A percentile compares a stretch with the other conserved stretches of the same genome.
These are phyloP conservation scores for Chrysodeixis includens DNA, from an alignment of 2,888 invertebrate genomes.

Conservation along the genomic window DNA sequence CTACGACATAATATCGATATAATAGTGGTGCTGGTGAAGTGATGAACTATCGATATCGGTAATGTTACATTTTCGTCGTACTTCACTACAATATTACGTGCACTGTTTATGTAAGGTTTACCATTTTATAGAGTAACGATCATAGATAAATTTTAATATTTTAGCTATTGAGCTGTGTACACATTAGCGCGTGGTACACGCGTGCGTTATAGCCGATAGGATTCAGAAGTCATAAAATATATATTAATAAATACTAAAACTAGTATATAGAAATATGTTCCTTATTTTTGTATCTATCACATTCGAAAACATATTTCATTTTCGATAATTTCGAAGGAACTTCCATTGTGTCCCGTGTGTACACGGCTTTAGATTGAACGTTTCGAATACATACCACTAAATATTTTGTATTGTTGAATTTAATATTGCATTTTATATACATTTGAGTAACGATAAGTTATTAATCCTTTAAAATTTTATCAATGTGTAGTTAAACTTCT, in stretches of 20 bases:
- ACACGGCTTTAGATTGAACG: conserved; percentile 29
- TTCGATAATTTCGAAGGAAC: background rate
- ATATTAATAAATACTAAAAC: conserved; percentile 24
- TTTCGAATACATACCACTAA: conserved; percentile 41
- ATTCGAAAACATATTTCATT: background rate
- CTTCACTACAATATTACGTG: conserved; percentile 52
- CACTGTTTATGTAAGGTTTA: conserved; percentile 53
- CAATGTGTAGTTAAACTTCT: conserved; percentile 48
- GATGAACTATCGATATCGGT: conserved; percentile 38
- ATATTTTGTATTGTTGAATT: conserved; percentile 60
- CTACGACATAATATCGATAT: conserved; percentile 33
- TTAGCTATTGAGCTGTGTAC: conserved; percentile 44
- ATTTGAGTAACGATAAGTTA: conserved; percentile 49
- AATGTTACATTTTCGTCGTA: conserved; percentile 49
- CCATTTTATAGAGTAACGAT: conserved; percentile 47
- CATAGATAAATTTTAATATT: conserved; percentile 40
- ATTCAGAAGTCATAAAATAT: conserved; percentile 30
- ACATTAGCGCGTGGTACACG: conserved; percentile 17
- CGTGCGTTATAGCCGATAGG: conserved; percentile 34
- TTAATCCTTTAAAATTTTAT: conserved; percentile 57
- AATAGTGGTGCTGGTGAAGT: conserved; percentile 51
- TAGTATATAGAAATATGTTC: conserved; percentile 35
- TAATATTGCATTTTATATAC: conserved; percentile 65
- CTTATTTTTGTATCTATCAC: background rate
- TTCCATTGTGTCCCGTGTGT: conserved; percentile 17